A percentile compares a stretch with the other conserved stretches of the same genome.
Conservation (phyloP, 2,113 vertebrate genomes). For the Cyprinodon tularosa region DNA sequence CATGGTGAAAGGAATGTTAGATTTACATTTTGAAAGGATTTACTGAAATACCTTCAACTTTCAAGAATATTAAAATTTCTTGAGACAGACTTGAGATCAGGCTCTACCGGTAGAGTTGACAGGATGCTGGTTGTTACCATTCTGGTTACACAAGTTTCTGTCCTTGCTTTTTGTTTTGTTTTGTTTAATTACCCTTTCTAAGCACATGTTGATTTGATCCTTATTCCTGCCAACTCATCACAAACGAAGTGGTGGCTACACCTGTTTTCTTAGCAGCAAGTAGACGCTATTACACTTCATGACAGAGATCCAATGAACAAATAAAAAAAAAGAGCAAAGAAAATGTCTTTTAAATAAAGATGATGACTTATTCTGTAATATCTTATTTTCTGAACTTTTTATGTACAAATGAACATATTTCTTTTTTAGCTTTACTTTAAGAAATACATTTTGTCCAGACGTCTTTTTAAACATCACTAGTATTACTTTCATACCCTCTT, state of each 20-base stretch:
- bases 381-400: background rate
- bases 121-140: background rate
- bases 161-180: no score
- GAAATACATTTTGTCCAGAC: background rate
- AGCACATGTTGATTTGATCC: background rate
- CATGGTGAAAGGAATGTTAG: background rate
- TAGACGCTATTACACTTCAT: background rate
- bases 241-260: background rate
- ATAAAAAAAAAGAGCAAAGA: background rate
- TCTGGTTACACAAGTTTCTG: background rate
- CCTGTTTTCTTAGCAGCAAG: background rate
- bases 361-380: background rate
- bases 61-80: background rate
- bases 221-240: background rate
- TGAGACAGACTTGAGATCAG: background rate
- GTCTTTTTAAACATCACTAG: background rate
- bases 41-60: background rate
- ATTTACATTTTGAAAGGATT: background rate
- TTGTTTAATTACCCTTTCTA: background rate
- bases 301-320: background rate
- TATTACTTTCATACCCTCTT: slow-evolving; percentile 32
- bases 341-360: background rate
- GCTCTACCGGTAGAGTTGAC: background rate
- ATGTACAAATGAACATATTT: background rate
- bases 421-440: background rate